A percentile compares a stretch with the other conserved stretches of the same genome.
These are phyloP conservation scores for Punctoribates punctum DNA, from an alignment of 2,888 invertebrate genomes.

Conservation along the genomic window DNA sequence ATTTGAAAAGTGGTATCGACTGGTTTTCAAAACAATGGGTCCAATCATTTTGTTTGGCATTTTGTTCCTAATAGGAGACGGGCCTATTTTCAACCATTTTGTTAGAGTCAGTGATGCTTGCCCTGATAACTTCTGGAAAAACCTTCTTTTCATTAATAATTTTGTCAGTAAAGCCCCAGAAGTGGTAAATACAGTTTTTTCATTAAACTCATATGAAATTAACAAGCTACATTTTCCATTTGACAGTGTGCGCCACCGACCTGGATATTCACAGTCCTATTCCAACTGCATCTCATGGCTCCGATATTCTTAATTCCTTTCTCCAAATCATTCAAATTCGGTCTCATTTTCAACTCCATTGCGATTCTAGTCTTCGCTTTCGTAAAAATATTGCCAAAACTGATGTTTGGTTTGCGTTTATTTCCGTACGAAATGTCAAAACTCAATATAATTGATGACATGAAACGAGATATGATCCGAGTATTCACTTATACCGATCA, in stretches of 20 bases:
- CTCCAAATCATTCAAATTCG: not conserved
- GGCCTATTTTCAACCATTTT: not conserved
- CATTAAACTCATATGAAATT: too few relatives aligned
- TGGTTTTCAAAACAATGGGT: not conserved
- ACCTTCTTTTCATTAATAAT: conserved; percentile 30
- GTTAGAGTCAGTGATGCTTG: not conserved
- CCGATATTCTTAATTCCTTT: conserved; percentile 27
- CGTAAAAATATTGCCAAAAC: conserved; percentile 17
- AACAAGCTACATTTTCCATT: too few relatives aligned
- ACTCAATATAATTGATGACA: conserved; percentile 9
- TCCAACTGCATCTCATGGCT: conserved; percentile 29
- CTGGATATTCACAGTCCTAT: conserved; percentile 16
- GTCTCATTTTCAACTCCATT: conserved; percentile 7
- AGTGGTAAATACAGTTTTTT: conserved; percentile 24
- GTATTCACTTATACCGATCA: conserved; percentile 27
- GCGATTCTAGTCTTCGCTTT: conserved; percentile 27
- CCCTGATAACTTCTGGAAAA: not conserved
- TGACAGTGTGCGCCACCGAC: not conserved
- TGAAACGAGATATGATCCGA: not conserved
- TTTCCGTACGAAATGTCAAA: conserved; percentile 35
- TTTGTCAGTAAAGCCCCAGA: not conserved
- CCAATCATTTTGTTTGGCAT: conserved; percentile 28
- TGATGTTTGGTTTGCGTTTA: not conserved
- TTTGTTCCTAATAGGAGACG: conserved; percentile 17
- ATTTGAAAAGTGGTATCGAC: conserved; percentile 29